A percentile compares a stretch with the other conserved stretches of the same genome.
Evolutionary conservation across 2,797 vertebrate species (phyloP).

Genomic region (Rhinogobio ventralis): DNA sequence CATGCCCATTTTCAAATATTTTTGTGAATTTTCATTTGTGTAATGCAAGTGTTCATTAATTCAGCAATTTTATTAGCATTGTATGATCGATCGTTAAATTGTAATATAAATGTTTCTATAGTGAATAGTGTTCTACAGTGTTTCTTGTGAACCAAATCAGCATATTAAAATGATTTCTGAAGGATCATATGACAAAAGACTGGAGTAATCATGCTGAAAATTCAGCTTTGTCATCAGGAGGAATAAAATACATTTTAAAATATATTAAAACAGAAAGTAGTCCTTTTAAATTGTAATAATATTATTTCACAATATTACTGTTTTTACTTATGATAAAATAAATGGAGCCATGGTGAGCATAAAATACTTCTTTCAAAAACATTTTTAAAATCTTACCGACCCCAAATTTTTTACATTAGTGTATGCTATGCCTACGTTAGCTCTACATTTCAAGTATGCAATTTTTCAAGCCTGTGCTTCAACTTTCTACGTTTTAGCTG

Average conservation of each 20-base stretch:
- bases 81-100: not conserved
- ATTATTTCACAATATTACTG: not conserved
- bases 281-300: not conserved
- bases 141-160: not conserved
- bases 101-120: not conserved
- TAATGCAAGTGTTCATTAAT: not conserved
- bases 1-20: not conserved
- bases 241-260: too few relatives aligned
- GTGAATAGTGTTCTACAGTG: too few relatives aligned
- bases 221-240: too few relatives aligned
- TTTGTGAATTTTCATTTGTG: not conserved
- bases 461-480: not conserved
- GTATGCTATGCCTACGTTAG: too few relatives aligned
- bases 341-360: not conserved
- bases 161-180: not conserved
- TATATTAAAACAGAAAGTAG: too few relatives aligned
- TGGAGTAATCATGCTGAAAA: not conserved
- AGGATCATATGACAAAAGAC: not conserved
- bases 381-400: not conserved
- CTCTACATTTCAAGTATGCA: not conserved
- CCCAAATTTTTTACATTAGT: not conserved
- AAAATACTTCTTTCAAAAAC: not conserved
- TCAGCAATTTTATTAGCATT: not conserved
- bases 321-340: not conserved
- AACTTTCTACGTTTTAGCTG: slow-evolving; percentile 14